Evolutionary conservation across 2,113 vertebrate species (phyloP).

Genomic region (Mobula hypostoma): DNA sequence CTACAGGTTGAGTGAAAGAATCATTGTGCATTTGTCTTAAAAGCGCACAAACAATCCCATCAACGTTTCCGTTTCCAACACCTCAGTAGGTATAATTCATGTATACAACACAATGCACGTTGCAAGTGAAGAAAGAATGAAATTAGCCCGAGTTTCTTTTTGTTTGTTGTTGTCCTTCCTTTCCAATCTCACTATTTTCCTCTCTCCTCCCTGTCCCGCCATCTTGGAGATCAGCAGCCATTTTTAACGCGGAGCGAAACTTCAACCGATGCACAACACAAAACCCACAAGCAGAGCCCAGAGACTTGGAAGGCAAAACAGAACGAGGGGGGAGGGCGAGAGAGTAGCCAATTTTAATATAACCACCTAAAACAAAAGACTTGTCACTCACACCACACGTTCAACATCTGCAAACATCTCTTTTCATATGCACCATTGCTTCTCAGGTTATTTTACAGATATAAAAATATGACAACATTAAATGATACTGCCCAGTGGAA

Average conservation of each 20-base stretch:
- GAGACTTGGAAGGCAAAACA: neutral
- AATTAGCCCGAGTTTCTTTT: constrained; percentile 6
- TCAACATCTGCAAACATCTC: neutral
- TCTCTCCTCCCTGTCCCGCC: constrained; percentile 68
- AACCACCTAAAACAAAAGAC: neutral
- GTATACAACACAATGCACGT: neutral
- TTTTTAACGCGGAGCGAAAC: constrained; percentile 58
- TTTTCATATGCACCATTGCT: neutral
- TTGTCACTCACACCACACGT: neutral
- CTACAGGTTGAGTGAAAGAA: constrained; percentile 34
- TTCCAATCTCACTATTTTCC: constrained; percentile 47
- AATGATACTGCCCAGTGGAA: neutral
- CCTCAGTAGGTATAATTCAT: neutral
- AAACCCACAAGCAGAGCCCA: constrained; percentile 11
- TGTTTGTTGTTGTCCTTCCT: neutral
- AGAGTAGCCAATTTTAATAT: neutral
- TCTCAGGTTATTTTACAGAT: neutral
- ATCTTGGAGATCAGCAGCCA: constrained; percentile 79
- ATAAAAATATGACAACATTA: neutral
- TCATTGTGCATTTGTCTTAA: constrained; percentile 24
- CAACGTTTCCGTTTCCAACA: neutral
- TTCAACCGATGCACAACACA: constrained; percentile 26
- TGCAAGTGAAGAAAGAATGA: neutral
- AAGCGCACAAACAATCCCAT: constrained; percentile 8
- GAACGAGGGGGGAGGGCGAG: neutral